Conservation (phyloP, 2,888 invertebrate genomes). For the Ophion obscuratus region DNA sequence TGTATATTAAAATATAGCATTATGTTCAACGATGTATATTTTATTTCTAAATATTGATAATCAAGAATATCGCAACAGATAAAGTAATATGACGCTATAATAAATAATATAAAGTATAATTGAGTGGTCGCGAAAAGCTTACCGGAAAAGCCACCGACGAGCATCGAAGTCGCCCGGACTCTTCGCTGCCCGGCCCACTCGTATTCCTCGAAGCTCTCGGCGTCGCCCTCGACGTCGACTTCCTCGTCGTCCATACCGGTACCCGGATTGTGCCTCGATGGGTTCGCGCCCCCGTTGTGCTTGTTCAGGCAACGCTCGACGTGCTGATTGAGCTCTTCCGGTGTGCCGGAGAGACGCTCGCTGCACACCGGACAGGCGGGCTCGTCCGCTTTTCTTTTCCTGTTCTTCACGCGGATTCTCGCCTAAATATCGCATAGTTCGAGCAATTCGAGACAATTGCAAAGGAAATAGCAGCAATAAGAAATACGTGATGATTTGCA, state of each 20-base stretch:
- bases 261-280: constrained; percentile 86
- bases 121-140: constrained; percentile 45
- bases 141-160: constrained; percentile 88
- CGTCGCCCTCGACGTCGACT: constrained; percentile 91
- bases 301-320: constrained; percentile 88
- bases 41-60: background rate
- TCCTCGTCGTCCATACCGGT: constrained; percentile 89
- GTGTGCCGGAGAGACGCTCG: constrained; percentile 86
- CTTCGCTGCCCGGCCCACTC: constrained; percentile 96
- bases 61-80: background rate
- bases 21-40: no score
- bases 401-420: constrained; percentile 86
- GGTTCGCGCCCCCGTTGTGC: constrained; percentile 87
- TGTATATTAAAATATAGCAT: no score
- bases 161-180: constrained; percentile 89
- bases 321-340: constrained; percentile 90
- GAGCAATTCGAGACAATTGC: constrained; percentile 7
- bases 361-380: constrained; percentile 93
- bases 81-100: background rate
- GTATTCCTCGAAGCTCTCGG: constrained; percentile 91
- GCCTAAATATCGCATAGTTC: constrained; percentile 76
- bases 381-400: constrained; percentile 88
- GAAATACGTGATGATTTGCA: no score
- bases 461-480: background rate
- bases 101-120: background rate